Percentiles rank a stretch among this genome's conserved stretches.
Conservation (phyloP, 2,797 vertebrate genomes). For the Semotilus atromaculatus region DNA sequence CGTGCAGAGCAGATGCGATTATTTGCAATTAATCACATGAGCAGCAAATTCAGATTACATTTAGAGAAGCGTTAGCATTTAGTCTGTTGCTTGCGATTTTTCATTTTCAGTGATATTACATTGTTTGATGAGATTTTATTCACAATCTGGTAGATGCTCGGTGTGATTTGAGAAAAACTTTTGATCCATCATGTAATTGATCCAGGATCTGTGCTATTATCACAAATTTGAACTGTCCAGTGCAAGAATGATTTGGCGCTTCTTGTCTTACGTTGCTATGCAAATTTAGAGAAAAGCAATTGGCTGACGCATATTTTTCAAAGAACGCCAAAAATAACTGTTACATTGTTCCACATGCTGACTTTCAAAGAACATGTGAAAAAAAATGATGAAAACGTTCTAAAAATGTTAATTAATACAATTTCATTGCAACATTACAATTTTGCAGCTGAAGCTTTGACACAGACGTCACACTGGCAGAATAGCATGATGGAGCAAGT, state of each 20-base stretch:
- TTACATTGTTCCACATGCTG: constrained; percentile 8
- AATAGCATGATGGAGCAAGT: not conserved
- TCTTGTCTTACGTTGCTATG: not conserved
- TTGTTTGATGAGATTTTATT: constrained; percentile 16
- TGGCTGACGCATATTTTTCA: constrained; percentile 9
- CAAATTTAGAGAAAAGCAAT: constrained; percentile 21
- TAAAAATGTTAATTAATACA: constrained; percentile 28
- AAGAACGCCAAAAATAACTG: not conserved
- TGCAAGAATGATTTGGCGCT: not conserved
- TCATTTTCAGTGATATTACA: not conserved
- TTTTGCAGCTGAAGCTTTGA: constrained; percentile 41
- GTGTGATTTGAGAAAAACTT: not conserved
- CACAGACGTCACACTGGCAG: constrained; percentile 4
- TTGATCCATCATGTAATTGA: not conserved
- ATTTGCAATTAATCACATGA: constrained; percentile 26
- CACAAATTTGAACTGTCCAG: not conserved
- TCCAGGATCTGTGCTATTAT: constrained; percentile 9
- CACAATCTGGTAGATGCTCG: not conserved
- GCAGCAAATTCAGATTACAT: constrained; percentile 42
- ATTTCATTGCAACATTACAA: constrained; percentile 5
- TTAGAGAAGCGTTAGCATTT: constrained; percentile 32
- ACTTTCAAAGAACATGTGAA: not conserved
- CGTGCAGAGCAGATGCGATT: constrained; percentile 66
- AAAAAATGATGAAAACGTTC: constrained; percentile 8
- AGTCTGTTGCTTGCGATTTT: not conserved